Percentiles rank a stretch among this genome's conserved stretches.
These are phyloP conservation scores for Synchiropus splendidus DNA, from an alignment of 2,113 vertebrate genomes.

Conservation along the genomic window DNA sequence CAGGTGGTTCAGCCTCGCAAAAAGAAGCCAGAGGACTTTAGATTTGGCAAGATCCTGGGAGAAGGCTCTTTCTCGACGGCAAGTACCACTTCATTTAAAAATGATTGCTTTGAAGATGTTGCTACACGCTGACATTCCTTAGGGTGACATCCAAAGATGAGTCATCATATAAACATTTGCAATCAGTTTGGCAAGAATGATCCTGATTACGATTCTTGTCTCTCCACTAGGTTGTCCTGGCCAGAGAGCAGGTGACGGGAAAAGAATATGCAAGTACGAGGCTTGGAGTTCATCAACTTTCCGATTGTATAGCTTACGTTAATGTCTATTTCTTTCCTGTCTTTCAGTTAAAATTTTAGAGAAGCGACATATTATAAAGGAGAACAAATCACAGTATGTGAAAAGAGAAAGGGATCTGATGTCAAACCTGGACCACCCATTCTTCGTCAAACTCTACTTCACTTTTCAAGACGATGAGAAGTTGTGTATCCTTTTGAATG, in stretches of 20 bases:
- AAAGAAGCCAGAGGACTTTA: slow-evolving; percentile 95
- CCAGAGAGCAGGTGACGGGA: slow-evolving; percentile 84
- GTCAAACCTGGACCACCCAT: slow-evolving; percentile 94
- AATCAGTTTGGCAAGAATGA: slow-evolving; percentile 18
- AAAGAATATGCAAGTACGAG: slow-evolving; percentile 98
- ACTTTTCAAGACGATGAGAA: slow-evolving; percentile 99
- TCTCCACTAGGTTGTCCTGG: slow-evolving; percentile 82
- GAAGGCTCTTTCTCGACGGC: slow-evolving; percentile 98
- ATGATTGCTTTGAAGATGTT: slow-evolving; percentile 34
- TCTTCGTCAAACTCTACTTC: slow-evolving; percentile 98
- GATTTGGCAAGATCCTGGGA: slow-evolving; percentile 93
- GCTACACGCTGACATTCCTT: slow-evolving; percentile 51
- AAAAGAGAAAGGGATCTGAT: slow-evolving; percentile 95
- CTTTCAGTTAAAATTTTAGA: slow-evolving; percentile 94
- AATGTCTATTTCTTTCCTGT: slow-evolving; percentile 16
- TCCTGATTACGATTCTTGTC: neutral
- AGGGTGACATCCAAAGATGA: slow-evolving; percentile 42
- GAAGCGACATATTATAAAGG: slow-evolving; percentile 97
- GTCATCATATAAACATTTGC: slow-evolving; percentile 28
- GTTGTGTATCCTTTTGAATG: slow-evolving; percentile 85
- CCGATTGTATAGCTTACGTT: neutral
- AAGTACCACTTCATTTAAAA: slow-evolving; percentile 48
- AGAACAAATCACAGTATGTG: slow-evolving; percentile 96
- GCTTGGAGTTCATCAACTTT: neutral
- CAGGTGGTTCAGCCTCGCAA: slow-evolving; percentile 82